Percentiles rank a stretch among this genome's conserved stretches.
Evolutionary conservation across 2,888 invertebrate species (phyloP).

Genomic region (Brachynemurus nebulosus): DNA sequence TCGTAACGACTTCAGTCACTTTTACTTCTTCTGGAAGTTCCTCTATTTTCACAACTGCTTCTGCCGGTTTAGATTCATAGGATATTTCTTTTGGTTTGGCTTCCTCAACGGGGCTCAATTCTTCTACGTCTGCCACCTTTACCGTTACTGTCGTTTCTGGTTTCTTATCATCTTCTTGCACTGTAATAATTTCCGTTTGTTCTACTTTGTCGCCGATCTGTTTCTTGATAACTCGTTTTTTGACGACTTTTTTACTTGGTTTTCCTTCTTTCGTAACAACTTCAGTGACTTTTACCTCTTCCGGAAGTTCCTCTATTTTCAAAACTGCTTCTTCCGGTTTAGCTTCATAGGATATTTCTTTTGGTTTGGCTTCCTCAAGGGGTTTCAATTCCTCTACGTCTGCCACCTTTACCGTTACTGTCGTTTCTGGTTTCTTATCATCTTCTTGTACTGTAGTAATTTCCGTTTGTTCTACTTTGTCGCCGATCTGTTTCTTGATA

Average conservation of each 20-base stretch:
- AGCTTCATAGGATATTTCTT: slow-evolving; percentile 17
- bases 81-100: neutral
- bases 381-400: slow-evolving; percentile 11
- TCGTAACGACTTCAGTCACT: slow-evolving; percentile 14
- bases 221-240: slow-evolving; percentile 22
- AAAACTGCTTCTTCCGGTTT: too few species aligned
- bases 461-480: slow-evolving; percentile 27
- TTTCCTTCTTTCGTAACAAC: slow-evolving; percentile 19
- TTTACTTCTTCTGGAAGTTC: slow-evolving; percentile 28
- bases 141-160: slow-evolving; percentile 22
- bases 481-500: slow-evolving; percentile 32
- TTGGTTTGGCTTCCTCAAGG: slow-evolving; percentile 14
- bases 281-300: slow-evolving; percentile 20
- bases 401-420: slow-evolving; percentile 19
- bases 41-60: slow-evolving; percentile 23
- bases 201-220: slow-evolving; percentile 20
- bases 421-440: slow-evolving; percentile 24
- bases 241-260: slow-evolving; percentile 22
- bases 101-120: slow-evolving; percentile 17
- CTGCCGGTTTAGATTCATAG: slow-evolving; percentile 28
- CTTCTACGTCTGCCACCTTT: slow-evolving; percentile 19
- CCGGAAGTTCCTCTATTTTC: slow-evolving; percentile 23
- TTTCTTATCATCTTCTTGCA: slow-evolving; percentile 26
- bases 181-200: slow-evolving; percentile 21
- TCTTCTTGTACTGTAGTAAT: slow-evolving; percentile 26